Percentiles rank a stretch among this genome's conserved stretches.
phyloP scores from a whole-genome alignment of 2,888 invertebrate genomes.

The Maniola hyperantus region DNA sequence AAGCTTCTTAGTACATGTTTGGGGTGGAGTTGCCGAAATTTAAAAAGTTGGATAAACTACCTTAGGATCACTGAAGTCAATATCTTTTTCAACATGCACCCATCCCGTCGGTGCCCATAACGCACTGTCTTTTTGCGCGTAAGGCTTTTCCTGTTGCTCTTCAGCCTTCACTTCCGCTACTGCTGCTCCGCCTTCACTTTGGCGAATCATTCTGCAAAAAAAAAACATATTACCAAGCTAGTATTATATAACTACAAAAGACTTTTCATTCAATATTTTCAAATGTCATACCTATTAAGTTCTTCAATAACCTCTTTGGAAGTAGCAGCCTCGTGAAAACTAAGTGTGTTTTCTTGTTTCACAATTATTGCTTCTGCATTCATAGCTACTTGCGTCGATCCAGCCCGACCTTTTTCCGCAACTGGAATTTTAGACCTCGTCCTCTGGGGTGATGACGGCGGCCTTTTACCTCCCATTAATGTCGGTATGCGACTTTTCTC shows the following conservation, averaged over 20 bases:
- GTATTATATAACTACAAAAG: neutral
- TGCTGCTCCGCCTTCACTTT: conserved; percentile 60
- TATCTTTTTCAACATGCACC: conserved; percentile 90
- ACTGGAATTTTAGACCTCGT: conserved; percentile 73
- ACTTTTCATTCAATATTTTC: neutral
- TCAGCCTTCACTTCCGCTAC: conserved; percentile 49
- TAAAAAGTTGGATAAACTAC: conserved; percentile 67
- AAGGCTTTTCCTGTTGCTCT: conserved; percentile 47
- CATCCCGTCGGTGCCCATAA: conserved; percentile 89
- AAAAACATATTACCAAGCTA: neutral
- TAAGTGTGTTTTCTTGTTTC: conserved; percentile 83
- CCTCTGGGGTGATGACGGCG: conserved; percentile 71
- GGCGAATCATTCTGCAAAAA: conserved; percentile 71
- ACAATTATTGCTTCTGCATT: conserved; percentile 70
- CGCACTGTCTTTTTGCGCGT: conserved; percentile 81
- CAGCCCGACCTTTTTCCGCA: conserved; percentile 54
- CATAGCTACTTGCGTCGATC: conserved; percentile 47
- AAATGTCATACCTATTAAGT: conserved; percentile 80
- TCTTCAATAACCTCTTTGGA: conserved; percentile 90
- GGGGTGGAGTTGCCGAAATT: too few relatives aligned
- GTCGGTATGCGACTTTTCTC: conserved; percentile 83
- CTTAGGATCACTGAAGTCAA: conserved; percentile 90
- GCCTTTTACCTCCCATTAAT: conserved; percentile 74
- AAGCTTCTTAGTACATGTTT: too few relatives aligned
- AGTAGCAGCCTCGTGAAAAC: conserved; percentile 88